Evolutionary conservation across 2,888 invertebrate species (phyloP), one percentile per base, ranked within the genome.

Genomic region (Chrysomela aeneicollis): DNA sequence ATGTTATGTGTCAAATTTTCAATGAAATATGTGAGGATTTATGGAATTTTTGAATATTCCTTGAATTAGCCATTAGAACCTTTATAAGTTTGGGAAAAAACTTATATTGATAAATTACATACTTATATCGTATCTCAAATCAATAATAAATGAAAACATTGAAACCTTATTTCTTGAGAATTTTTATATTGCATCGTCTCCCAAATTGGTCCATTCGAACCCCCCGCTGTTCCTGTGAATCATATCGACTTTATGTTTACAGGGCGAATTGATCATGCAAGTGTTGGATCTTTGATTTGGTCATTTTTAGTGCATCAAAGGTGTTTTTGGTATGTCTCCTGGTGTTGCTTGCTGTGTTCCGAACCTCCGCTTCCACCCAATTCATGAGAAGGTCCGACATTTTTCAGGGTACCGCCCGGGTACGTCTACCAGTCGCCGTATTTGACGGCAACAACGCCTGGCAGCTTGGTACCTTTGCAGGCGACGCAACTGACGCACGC

Each of bases 361-460:
- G 55, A 57, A 32, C 15, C 26, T 30, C 19, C 19, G 6, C 30
- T 4, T n/a, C 17, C 22, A 42, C 30, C 30, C 17, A 30, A 46
- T 57, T 37, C 21, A 35, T 63, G 51, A 61, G 21, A 18, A 18
- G 49, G 35, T 53, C 15, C 53, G 35, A 59, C 59, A 50, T 55
- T 73, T 79, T 86, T 66, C 85, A 89, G 89, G 73, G 89, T 92
- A 73, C 90, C 91, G 67, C 92, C 91, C 54, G 89, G 92, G 72
- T 93, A 93, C 83, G 87, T 92, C 82, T 89, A 91, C 79, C 90
- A 91, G 75, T 89, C 92, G 75, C 91, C 92, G 6, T 89, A 89
- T 79, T 82, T 89, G 82, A 86, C 88, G 55, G 87, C 90, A 30
- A 85, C 87, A 35, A 84, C 87, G 59, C 87, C 87, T 18, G 89